Conservation (phyloP, 2,113 vertebrate genomes). For the Eulemur macaco region DNA sequence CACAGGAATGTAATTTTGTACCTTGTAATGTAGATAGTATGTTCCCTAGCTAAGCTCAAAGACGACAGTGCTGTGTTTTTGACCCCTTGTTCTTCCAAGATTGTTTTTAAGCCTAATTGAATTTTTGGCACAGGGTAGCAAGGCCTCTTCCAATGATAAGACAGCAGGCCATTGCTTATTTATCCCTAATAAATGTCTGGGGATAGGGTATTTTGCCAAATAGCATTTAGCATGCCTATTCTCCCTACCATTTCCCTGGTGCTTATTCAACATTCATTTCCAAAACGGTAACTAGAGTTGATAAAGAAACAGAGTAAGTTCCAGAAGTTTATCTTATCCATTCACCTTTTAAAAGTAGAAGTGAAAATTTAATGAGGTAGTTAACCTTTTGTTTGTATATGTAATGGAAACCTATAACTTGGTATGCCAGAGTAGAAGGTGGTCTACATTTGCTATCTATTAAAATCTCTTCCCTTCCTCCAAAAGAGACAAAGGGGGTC, state of each 20-base stretch:
- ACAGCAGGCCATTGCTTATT: not conserved
- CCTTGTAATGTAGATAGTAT: not conserved
- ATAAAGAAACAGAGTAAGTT: not conserved
- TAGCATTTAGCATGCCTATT: not conserved
- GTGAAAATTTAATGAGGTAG: not conserved
- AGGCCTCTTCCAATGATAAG: slow-evolving; percentile 31
- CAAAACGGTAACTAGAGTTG: not conserved
- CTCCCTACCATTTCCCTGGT: not conserved
- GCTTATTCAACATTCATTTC: not conserved
- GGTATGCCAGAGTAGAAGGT: not conserved
- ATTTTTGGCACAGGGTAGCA: slow-evolving; percentile 45
- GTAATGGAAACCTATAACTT: not conserved
- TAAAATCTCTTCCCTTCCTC: not conserved
- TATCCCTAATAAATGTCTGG: slow-evolving; percentile 10
- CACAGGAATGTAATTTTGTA: not conserved
- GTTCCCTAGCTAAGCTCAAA: not conserved
- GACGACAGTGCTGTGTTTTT: not conserved
- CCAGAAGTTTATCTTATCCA: not conserved
- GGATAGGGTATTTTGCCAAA: not conserved
- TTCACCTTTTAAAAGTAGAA: slow-evolving; percentile 31
- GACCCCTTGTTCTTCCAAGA: slow-evolving; percentile 8
- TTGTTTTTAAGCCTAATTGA: slow-evolving; percentile 60
- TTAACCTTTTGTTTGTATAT: not conserved
- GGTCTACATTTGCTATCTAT: not conserved
- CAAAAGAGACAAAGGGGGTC: not conserved